Evolutionary conservation across 2,888 invertebrate genomes (phyloP), one percentile per base, ranked within the genome.

Genomic region (Caenorhabditis macrosperma): DNA sequence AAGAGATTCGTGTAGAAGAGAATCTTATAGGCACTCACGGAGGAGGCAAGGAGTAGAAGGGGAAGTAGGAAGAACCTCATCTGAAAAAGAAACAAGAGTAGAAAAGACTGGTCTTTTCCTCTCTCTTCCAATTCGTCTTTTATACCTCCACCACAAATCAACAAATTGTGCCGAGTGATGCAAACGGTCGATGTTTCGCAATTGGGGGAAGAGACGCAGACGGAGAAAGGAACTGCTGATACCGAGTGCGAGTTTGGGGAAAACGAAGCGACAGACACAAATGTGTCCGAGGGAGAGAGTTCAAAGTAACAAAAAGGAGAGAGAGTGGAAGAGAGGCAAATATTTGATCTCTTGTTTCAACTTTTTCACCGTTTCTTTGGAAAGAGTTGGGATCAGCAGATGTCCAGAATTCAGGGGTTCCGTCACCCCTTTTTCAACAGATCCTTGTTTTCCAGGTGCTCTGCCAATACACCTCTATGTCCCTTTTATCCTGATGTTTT

Each of bases 1-100:
- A 85, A 82, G 20, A 80, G 60, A 17, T 78, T 81, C 12, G 82
- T 63, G 68, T 82, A 85, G 71, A 85, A 57, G 2, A 83, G 72
- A 24, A 80, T 67, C 52, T 84, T 81, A 57, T 77, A 75, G 10
- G 68, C 38, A 48, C 57, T 50, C 15, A 50, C 50, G 0, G 30
- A 38, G 30, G 52, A 22, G 10, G 48, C 46, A 17, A 63, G 9
- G 20, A 54, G 15, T 20, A 33, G 30, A 3, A 33, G 7, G 7
- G 63, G 24, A 22, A 55, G 28, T 9, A 61, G 30, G 41, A 48
- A 30, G 0, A 33, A 30, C 52, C 35, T 66, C 75, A 75, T 75
- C 74, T 74, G 66, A 57, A 64, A 72, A 30, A 15, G 38, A 12
- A 10, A 15, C 3, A 38, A 38, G 15, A 33, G 6, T 33, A 33